These are phyloP conservation scores for Anniella stebbinsi DNA, from an alignment of 2,797 vertebrate genomes.

Conservation along the genomic window DNA sequence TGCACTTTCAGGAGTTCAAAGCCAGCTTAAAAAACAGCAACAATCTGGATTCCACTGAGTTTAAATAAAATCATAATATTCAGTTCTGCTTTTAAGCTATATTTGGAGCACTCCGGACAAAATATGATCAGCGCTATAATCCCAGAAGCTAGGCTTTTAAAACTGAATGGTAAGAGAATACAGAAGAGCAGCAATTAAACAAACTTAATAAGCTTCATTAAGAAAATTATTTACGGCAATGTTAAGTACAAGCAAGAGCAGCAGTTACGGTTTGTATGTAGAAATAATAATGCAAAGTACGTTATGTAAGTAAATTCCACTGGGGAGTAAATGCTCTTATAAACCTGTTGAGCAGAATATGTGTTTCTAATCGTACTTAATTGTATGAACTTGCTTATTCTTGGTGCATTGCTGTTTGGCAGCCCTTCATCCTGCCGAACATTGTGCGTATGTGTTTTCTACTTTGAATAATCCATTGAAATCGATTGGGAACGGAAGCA, in stretches of 20 bases:
- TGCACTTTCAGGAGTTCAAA: not conserved
- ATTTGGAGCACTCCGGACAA: constrained; percentile 44
- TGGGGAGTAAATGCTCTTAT: not conserved
- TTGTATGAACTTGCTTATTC: not conserved
- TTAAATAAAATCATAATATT: constrained; percentile 28
- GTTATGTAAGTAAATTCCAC: constrained; percentile 13
- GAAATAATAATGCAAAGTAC: not conserved
- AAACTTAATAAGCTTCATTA: not conserved
- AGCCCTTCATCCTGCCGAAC: not conserved
- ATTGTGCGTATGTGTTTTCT: not conserved
- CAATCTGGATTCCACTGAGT: not conserved
- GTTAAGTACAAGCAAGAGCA: not conserved
- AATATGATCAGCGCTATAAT: constrained; percentile 50
- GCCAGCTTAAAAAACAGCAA: too few species aligned
- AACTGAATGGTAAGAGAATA: not conserved
- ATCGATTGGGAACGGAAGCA: not conserved
- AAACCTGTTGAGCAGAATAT: not conserved
- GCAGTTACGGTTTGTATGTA: constrained; percentile 21
- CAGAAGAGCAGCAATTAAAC: constrained; percentile 22
- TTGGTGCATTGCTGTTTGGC: not conserved
- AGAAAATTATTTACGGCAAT: constrained; percentile 24
- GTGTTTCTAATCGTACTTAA: not conserved
- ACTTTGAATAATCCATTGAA: not conserved
- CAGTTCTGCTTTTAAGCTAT: constrained; percentile 21
- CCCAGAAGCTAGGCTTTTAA: constrained; percentile 54